Base-by-base conservation (phyloP, 2,888 invertebrate genomes). In the Parelbella ahira region DNA sequence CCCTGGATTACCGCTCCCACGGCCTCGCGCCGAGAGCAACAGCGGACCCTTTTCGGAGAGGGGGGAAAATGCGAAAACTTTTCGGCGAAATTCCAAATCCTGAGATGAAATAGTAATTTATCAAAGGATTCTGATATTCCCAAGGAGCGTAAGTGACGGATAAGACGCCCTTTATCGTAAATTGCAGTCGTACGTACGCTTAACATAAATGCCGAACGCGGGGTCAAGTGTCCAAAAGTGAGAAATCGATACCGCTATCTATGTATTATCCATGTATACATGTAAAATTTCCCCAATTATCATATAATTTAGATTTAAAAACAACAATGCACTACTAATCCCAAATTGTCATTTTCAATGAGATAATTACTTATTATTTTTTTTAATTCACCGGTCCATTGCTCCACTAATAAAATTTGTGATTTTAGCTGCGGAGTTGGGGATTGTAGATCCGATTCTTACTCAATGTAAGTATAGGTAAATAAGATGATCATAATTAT, bases 61-160 rank as follows among this genome's bases (percentile, higher is more conserved):
- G 64, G 79, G 79, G 78, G 58, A 62, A 67, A 68, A 66, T 64
- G n/a, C 63, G 57, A 60, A 71, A 77, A 74, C 56, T 71, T 79
- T 72, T 56, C 60, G 64, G 60, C 72, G 68, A 74, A 75, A 68
- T 68, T 64, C 71, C 58, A 73, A 81, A 81, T 75, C 76, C 79
- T 58, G 60, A 81, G 77, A 83, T 82, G 80, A 82, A 84, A 84
- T 75, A 80, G 84, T 87, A 80, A 86, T 87, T 83, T 84, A 86
- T 86, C 83, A 84, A 79, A 79, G 81, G 84, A 81, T 86, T 86
- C 79, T 69, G 73, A 68, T 56, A 65, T 67, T 69, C 66, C 66
- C 74, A 63, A 76, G 69, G 59, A 78, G 65, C 68, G 70, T 68
- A 73, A 71, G 69, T 71, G 76, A 75, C 68, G 56, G 73, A 75